phyloP scores from a whole-genome alignment of 2,797 vertebrate genomes.

The Nyctalus aviator region DNA sequence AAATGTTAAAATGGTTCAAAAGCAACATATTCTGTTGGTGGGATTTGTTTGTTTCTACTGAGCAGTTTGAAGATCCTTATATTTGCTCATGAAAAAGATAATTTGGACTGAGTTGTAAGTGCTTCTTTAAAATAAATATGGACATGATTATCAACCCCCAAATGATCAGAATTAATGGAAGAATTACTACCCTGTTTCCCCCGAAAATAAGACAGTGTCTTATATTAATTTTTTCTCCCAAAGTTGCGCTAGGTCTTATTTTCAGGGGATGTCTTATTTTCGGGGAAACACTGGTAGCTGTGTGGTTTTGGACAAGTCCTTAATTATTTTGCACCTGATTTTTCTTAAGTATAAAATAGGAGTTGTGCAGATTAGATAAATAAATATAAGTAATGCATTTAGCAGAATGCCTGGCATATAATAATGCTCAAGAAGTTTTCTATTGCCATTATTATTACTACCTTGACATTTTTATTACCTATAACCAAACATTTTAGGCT shows the following conservation, averaged over 20 bases:
- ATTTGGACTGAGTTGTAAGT: background rate
- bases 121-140: background rate
- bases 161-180: background rate
- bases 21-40: background rate
- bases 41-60: background rate
- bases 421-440: background rate
- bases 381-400: background rate
- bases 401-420: background rate
- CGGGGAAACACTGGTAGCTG: background rate
- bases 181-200: background rate
- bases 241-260: too few species aligned
- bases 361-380: constrained; percentile 11
- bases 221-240: too few species aligned
- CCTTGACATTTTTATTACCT: constrained; percentile 30
- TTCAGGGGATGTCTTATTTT: too few species aligned
- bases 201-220: too few species aligned
- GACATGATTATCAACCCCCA: background rate
- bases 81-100: constrained; percentile 12
- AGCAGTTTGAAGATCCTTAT: background rate
- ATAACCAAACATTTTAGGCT: background rate
- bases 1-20: constrained; percentile 32
- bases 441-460: constrained; percentile 25
- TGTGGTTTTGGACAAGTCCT: background rate
- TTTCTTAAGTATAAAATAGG: constrained; percentile 37
- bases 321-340: constrained; percentile 18